Evolutionary conservation across 2,888 invertebrate genomes (phyloP).

Genomic region (Hipparchia semele): DNA sequence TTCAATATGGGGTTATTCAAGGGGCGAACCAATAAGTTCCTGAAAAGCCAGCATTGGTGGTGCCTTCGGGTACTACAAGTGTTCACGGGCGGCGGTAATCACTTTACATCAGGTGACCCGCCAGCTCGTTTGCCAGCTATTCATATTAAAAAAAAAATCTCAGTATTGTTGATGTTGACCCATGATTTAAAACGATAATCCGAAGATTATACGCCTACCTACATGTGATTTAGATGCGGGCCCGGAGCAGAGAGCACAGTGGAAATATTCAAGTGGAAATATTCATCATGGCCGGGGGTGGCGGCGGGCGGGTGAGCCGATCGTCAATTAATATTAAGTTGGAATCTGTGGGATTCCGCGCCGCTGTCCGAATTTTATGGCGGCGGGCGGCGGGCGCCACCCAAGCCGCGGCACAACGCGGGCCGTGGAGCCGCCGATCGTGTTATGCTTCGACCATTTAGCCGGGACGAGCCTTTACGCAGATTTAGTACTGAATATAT

Average conservation of each 20-base stretch:
- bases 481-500: too few species aligned
- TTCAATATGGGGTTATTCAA: too few species aligned
- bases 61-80: too few species aligned
- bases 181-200: neutral
- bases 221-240: conserved; percentile 6
- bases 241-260: neutral
- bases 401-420: conserved; percentile 62
- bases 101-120: too few species aligned
- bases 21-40: too few species aligned
- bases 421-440: conserved; percentile 48
- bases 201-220: neutral
- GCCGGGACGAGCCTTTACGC: too few species aligned
- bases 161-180: too few species aligned
- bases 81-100: too few species aligned
- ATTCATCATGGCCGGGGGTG: conserved; percentile 25
- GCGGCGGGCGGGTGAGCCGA: conserved; percentile 53
- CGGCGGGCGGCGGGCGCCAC: conserved; percentile 81
- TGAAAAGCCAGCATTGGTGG: too few species aligned
- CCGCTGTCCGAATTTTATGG: conserved; percentile 83
- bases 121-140: too few species aligned
- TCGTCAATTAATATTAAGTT: conserved; percentile 82
- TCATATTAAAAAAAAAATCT: too few species aligned
- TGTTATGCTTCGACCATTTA: neutral
- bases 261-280: conserved; percentile 14
- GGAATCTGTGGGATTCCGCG: conserved; percentile 83